phyloP scores from a whole-genome alignment of 2,113 vertebrate genomes.

The Lophius piscatorius region DNA sequence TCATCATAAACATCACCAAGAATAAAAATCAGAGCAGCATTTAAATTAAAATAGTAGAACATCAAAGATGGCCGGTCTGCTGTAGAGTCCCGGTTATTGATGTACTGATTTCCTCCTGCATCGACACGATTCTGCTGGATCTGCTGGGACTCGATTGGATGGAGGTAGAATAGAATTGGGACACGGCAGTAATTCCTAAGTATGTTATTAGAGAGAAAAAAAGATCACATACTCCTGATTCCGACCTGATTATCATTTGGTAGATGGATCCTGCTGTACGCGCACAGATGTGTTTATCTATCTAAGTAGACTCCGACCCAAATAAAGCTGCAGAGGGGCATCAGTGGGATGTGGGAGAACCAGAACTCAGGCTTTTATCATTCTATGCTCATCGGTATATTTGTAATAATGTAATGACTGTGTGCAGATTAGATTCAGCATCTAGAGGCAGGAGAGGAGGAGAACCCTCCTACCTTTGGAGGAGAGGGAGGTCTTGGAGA shows the following conservation, averaged over 20 bases:
- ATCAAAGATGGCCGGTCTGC: too few species aligned
- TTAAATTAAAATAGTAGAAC: too few species aligned
- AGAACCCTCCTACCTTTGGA: slow-evolving; percentile 81
- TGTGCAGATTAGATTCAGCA: background rate
- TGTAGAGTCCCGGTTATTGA: too few species aligned
- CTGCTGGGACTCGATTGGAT: too few species aligned
- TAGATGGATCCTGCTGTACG: slow-evolving; percentile 25
- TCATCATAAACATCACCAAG: too few species aligned
- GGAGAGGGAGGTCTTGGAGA: slow-evolving; percentile 90
- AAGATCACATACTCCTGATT: slow-evolving; percentile 48
- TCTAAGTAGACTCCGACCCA: background rate
- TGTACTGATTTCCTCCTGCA: slow-evolving; percentile 3
- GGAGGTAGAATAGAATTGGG: slow-evolving; percentile 53
- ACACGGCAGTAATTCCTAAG: slow-evolving; percentile 44
- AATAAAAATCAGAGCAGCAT: too few species aligned
- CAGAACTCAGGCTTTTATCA: too few species aligned
- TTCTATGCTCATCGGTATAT: too few species aligned
- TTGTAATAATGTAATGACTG: too few species aligned
- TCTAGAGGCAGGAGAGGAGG: too few species aligned
- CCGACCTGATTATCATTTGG: slow-evolving; percentile 56
- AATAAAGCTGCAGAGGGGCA: background rate
- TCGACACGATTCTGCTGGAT: too few species aligned
- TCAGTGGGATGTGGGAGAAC: background rate
- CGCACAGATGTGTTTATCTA: slow-evolving; percentile 17
- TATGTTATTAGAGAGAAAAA: slow-evolving; percentile 30